Evolutionary conservation across 2,888 invertebrate species (phyloP).

Genomic region (Machimus atricapillus): DNA sequence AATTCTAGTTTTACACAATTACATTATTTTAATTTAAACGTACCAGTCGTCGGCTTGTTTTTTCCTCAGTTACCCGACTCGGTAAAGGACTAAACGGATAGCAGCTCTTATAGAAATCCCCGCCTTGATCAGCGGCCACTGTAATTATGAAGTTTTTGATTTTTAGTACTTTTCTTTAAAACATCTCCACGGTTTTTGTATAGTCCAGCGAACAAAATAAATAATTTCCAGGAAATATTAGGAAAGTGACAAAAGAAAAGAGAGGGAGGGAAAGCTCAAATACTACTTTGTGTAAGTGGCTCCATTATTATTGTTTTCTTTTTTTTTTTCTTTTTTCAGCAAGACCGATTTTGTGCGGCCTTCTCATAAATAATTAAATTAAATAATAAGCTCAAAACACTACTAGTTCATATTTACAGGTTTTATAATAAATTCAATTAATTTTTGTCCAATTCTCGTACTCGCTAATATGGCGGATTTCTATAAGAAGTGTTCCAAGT

Average conservation of each 20-base stretch:
- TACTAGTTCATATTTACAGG: slow-evolving; percentile 24
- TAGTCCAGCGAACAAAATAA: neutral
- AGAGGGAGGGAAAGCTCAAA: slow-evolving; percentile 26
- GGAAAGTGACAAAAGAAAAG: neutral
- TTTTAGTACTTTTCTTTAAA: slow-evolving; percentile 47
- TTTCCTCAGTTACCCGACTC: slow-evolving; percentile 70
- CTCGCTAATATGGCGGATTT: slow-evolving; percentile 54
- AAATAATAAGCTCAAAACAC: neutral
- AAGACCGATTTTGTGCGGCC: neutral
- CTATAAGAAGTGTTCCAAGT: slow-evolving; percentile 56
- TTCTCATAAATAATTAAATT: slow-evolving; percentile 23
- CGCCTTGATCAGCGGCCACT: slow-evolving; percentile 83
- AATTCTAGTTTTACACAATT: neutral
- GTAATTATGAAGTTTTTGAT: slow-evolving; percentile 65
- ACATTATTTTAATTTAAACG: slow-evolving; percentile 60
- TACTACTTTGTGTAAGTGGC: slow-evolving; percentile 40
- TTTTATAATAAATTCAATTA: slow-evolving; percentile 62
- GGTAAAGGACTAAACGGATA: slow-evolving; percentile 72
- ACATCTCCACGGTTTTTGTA: slow-evolving; percentile 41
- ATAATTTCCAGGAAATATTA: neutral
- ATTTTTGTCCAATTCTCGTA: slow-evolving; percentile 51
- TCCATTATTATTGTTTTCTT: no score
- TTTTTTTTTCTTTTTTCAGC: neutral
- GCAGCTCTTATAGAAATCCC: slow-evolving; percentile 87
- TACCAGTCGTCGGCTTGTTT: slow-evolving; percentile 74